phyloP scores from a whole-genome alignment of 2,888 invertebrate genomes.

The Galeopsomyia nigrocyanea region DNA sequence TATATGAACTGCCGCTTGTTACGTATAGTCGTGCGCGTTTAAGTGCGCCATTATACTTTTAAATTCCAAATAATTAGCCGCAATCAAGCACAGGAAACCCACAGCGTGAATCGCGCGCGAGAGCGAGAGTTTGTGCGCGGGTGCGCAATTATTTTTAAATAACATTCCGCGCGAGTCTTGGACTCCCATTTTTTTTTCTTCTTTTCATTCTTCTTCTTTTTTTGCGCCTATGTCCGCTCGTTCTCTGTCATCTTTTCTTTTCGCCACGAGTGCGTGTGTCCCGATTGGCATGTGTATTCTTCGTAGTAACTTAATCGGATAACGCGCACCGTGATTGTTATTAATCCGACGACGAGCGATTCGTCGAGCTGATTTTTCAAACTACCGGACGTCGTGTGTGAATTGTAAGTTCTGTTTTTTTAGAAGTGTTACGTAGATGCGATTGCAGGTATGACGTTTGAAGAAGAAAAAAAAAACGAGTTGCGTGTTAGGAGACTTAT shows the following conservation, averaged over 20 bases:
- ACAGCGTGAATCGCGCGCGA: conserved; percentile 45
- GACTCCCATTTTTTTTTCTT: conserved; percentile 52
- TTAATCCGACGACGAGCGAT: conserved; percentile 60
- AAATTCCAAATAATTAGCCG: conserved; percentile 68
- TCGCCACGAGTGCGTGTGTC: too few relatives aligned
- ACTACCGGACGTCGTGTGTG: conserved; percentile 58
- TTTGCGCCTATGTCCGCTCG: background rate
- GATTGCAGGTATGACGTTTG: background rate
- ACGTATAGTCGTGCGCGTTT: conserved; percentile 61
- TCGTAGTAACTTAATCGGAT: too few relatives aligned
- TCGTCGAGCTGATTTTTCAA: conserved; percentile 54
- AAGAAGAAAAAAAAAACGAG: too few relatives aligned
- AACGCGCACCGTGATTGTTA: conserved; percentile 59
- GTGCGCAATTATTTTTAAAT: conserved; percentile 68
- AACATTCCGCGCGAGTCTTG: conserved; percentile 58
- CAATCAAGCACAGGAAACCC: conserved; percentile 68
- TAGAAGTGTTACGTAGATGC: background rate
- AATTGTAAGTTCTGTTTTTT: too few relatives aligned
- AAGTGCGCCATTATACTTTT: conserved; percentile 67
- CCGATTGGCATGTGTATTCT: too few relatives aligned
- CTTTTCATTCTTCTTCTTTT: background rate
- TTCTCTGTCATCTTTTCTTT: conserved; percentile 27
- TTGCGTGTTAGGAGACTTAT: background rate
- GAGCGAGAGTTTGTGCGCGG: conserved; percentile 49
- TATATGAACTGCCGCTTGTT: conserved; percentile 52